Evolutionary conservation across 2,888 invertebrate species (phyloP), one percentile per base, ranked within the genome.

Genomic region (Ischnura elegans): DNA sequence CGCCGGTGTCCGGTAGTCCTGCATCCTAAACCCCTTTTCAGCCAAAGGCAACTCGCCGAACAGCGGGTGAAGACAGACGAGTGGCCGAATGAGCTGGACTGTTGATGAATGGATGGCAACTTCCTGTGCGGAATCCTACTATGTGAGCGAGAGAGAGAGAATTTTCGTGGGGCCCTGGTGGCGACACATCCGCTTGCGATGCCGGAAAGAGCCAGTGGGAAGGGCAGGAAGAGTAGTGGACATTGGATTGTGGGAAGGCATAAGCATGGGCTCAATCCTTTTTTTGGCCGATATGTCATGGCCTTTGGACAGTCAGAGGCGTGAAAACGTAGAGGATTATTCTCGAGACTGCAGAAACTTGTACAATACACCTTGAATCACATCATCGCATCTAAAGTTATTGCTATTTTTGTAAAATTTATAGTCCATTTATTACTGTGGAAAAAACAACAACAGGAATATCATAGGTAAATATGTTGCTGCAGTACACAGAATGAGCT

Each of bases 31-130:
- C 51, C 51, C 36, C 76, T 25, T 76, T 76, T 76, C 76, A 29
- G 29, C 76, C 76, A 16, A 76, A 36, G 76, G 36, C 76, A 76
- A 76, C 76, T 76, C 76, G 36, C 76, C 76, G 76, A 76, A 76
- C 76, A 76, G 36, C 76, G 36, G 76, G 76, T 8, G 76, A 76
- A 76, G 76, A 76, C 76, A 76, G 76, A 76, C 76, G 76, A 76
- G 76, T 29, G 76, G 36, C 76, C 76, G 76, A 76, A 76, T 76
- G 76, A 76, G 76, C 36, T 76, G 76, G 76, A 25, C 87, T 55
- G 55, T 90, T 90, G 90, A 90, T 90, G 90, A 90, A 90, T 90
- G 90, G 90, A 66, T 43, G 90, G 55, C 51, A 55, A 29, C 90
- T 90, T 90, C 90, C 90, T 90, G 90, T 61, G 43, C 51, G 87